These are phyloP conservation scores for Gymnoscopelus braueri DNA, from an alignment of 2,797 vertebrate genomes.

Conservation along the genomic window DNA sequence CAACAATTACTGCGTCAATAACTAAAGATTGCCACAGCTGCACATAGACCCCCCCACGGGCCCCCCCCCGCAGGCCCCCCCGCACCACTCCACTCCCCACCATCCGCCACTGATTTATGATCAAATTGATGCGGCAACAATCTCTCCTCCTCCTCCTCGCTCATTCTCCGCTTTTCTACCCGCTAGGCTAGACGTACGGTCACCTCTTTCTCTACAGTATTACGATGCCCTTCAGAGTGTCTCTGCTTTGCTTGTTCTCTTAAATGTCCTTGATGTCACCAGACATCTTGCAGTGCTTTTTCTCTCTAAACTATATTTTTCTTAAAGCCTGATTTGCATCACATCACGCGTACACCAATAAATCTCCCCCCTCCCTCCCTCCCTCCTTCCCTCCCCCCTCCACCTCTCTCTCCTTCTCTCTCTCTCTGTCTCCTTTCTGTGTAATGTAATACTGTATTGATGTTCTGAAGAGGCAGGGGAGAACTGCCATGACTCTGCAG, in stretches of 20 bases:
- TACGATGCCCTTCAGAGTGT: too few species aligned
- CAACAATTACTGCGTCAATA: conserved; percentile 54
- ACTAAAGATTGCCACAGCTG: conserved; percentile 52
- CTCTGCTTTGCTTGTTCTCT: too few species aligned
- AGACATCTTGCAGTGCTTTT: too few species aligned
- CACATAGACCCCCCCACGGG: not conserved
- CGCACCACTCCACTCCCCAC: too few species aligned
- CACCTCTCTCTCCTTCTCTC: conserved; percentile 11
- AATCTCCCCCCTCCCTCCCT: not conserved
- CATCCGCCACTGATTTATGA: too few species aligned
- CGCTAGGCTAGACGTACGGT: too few species aligned
- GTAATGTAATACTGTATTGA: conserved; percentile 81
- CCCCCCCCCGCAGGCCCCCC: not conserved
- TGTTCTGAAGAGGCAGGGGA: conserved; percentile 61
- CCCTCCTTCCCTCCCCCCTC: conserved; percentile 33
- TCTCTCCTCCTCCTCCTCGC: too few species aligned
- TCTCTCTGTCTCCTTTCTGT: conserved; percentile 66
- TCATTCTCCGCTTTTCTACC: too few species aligned
- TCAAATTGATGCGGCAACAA: too few species aligned
- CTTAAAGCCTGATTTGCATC: conserved; percentile 40
- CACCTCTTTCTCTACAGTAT: too few species aligned
- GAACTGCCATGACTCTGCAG: conserved; percentile 77
- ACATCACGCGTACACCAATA: not conserved
- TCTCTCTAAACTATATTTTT: conserved; percentile 6
- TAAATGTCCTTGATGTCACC: too few species aligned